Base-by-base conservation (phyloP, 92 coral and sea anemone genomes). In the Scolanthus callimorphus region DNA sequence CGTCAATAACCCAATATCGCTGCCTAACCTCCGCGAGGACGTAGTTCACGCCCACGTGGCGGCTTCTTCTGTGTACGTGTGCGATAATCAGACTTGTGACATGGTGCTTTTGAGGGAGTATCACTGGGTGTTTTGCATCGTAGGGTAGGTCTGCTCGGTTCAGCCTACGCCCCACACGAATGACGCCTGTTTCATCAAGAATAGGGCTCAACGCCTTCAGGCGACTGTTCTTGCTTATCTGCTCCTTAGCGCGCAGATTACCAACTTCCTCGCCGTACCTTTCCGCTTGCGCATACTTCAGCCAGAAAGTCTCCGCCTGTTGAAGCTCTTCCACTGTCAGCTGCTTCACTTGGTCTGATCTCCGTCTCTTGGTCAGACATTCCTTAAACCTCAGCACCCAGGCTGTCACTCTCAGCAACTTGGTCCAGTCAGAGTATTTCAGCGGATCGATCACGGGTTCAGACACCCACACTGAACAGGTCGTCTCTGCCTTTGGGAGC, bases 11-110 rank as follows among this genome's bases (percentile, higher is more conserved):
- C n/a, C n/a, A n/a, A n/a, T n/a, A n/a, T n/a, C n/a, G n/a, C n/a
- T n/a, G n/a, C 38, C 68, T 31, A 23, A 72, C 71, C 10, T 61
- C 55, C 2, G 71, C 64, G 0, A 72, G 50, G n/a, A 73, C 72
- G 21, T 63, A 53, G 25, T 62, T 72, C 25, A 72, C 79, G n/a
- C 71, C 79, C 25, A 56, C 55, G 31, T 72, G 71, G 19, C 63
- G 53, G 57, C 66, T 62, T 12, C 60, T 59, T 9, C 29, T 15
- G n/a, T n/a, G n/a, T n/a, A n/a, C n/a, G n/a, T n/a, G n/a, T n/a
- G n/a, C n/a, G n/a, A n/a, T n/a, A n/a, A n/a, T n/a, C n/a, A n/a
- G n/a, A n/a, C n/a, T n/a, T n/a, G n/a, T n/a, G n/a, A n/a, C n/a
- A n/a, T n/a, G n/a, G n/a, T n/a, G n/a, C n/a, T n/a, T n/a, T n/a